A percentile compares a stretch with the other conserved stretches of the same genome.
phyloP scores from a whole-genome alignment of 2,797 vertebrate species.

The Garrulus glandarius region DNA sequence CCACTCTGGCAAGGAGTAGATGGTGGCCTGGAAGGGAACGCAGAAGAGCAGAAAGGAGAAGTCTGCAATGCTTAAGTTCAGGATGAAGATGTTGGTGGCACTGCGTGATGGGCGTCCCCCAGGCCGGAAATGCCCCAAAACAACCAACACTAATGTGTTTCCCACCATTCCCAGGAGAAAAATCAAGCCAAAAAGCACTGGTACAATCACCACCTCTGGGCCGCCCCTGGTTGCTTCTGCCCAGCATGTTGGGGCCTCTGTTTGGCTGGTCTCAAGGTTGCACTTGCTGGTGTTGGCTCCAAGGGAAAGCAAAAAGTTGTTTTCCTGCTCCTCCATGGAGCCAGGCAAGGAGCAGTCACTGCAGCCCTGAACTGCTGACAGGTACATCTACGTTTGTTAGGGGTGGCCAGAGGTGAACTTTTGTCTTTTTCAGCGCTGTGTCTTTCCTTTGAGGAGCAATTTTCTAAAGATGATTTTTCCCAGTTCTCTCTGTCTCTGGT shows the following conservation, averaged over 20 bases:
- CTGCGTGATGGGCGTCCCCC: conserved; percentile 55
- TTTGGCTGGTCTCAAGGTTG: background rate
- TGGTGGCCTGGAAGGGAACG: conserved; percentile 79
- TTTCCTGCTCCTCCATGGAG: conserved; percentile 10
- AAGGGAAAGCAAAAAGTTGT: background rate
- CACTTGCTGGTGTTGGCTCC: background rate
- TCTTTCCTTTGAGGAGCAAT: background rate
- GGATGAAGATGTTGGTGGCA: conserved; percentile 84
- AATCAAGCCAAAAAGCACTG: conserved; percentile 82
- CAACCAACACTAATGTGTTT: conserved; percentile 81
- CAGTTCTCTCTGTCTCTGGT: background rate
- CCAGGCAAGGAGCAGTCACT: background rate
- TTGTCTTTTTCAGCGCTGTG: background rate
- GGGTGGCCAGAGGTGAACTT: background rate
- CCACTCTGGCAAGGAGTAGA: conserved; percentile 84
- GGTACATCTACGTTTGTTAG: background rate
- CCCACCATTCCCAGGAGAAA: conserved; percentile 83
- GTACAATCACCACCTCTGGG: conserved; percentile 79
- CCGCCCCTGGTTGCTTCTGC: background rate
- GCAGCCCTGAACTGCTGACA: background rate
- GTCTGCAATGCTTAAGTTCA: conserved; percentile 86
- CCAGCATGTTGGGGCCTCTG: background rate
- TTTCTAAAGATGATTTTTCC: background rate
- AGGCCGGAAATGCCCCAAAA: conserved; percentile 72
- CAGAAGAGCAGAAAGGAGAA: conserved; percentile 82